Evolutionary conservation across 30 jellyfish, hydroid and myxozoan genomes (phyloP), one percentile per base, ranked within the genome.

Genomic region (Chironex yamaguchii): DNA sequence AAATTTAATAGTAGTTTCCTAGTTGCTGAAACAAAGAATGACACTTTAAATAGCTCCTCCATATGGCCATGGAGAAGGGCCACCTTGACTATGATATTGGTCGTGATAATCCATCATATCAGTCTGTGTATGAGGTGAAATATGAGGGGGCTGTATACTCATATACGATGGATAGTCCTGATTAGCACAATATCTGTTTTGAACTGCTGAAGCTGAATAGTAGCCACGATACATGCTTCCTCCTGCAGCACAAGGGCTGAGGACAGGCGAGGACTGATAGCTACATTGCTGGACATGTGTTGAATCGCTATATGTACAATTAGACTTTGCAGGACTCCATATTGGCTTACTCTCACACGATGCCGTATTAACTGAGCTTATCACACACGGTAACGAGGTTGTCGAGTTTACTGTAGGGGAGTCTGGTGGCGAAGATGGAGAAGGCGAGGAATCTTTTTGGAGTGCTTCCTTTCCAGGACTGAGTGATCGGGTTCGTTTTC

Each of bases 201-300:
- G 58, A 29, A 70, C 67, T 27, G 94, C 62, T 42, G 76, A 87
- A 3, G 94, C 81, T 29, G 96, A 79, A 83, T 81, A 20, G 72
- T 88, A 88, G 35, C 96, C 88, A 71, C 87, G 88, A 72, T 68
- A 82, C n/a, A 96, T 50, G 34, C 90, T 69, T 27, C 82, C 93
- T 12, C 91, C 89, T 13, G 89, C 96, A 32, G 98, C 97, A 67
- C 98, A 93, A 3, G 98, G 97, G 75, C 95, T 93, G 52, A 93
- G 87, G 17, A 93, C 96, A 0, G 98, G 98, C 2, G 98, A 93
- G 13, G 97, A 75, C 69, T 91, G 90, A 51, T 74, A 92, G 97
- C 88, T 86, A 71, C 98, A 62, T 34, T 76, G 82, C 52, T 84
- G 94, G 33, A 52, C 88, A 17, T 91, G 93, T 13, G 91, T 21